These are phyloP conservation scores for Pteropus rufus DNA, from an alignment of 2,797 vertebrate species.

Conservation along the genomic window DNA sequence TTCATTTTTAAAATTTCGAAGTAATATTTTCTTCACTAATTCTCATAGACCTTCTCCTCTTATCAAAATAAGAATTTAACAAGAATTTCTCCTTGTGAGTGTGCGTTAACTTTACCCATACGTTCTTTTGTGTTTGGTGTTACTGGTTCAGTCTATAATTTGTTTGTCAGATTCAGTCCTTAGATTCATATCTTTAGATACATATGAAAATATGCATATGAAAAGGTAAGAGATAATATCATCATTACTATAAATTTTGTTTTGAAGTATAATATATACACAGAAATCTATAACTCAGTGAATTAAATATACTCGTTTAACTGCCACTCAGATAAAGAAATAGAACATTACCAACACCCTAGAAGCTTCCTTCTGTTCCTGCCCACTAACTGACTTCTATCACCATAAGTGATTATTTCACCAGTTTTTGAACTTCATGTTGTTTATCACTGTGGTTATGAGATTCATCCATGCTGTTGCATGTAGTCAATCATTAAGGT, in stretches of 20 bases:
- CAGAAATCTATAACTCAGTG: slow-evolving; percentile 26
- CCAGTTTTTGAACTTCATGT: slow-evolving; percentile 52
- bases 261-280: slow-evolving; percentile 10
- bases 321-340: slow-evolving; percentile 37
- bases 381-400: slow-evolving; percentile 34
- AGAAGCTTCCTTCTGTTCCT: slow-evolving; percentile 29
- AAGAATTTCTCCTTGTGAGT: slow-evolving; percentile 18
- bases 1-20: not conserved
- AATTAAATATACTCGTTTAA: slow-evolving; percentile 47
- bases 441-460: slow-evolving; percentile 11
- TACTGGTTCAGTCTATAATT: not conserved
- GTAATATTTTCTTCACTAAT: slow-evolving; percentile 17
- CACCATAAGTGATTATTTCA: slow-evolving; percentile 39
- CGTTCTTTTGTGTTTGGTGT: slow-evolving; percentile 26
- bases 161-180: not conserved
- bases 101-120: not conserved
- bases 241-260: slow-evolving; percentile 35
- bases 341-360: slow-evolving; percentile 14
- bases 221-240: slow-evolving; percentile 31
- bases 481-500: slow-evolving; percentile 36
- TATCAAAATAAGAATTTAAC: not conserved
- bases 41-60: slow-evolving; percentile 23
- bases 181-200: slow-evolving; percentile 30
- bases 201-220: not conserved
- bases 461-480: slow-evolving; percentile 29